Evolutionary conservation across 2,113 vertebrate genomes (phyloP), one percentile per base, ranked within the genome.

Genomic region (Halcyon senegalensis): DNA sequence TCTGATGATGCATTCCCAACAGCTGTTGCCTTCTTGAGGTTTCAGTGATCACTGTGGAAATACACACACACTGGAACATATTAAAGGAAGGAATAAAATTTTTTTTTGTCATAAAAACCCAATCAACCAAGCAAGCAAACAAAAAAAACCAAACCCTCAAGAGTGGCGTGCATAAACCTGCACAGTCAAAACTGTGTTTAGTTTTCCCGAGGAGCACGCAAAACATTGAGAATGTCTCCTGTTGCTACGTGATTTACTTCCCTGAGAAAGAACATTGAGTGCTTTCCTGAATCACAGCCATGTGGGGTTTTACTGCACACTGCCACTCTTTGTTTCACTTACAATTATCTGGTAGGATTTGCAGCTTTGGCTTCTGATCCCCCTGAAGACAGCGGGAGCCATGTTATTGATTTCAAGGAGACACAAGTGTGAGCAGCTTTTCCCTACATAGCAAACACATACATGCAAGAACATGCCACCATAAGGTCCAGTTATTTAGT

Each of bases 281-380:
- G 25, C 58, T 90, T 84, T 90, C n/a, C 77, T 73, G 92, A 92
- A 79, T 30, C 66, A 39, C 15, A 69, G 86, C 84, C 89, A 73
- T 27, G 27, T 2, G 4, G 78, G 56, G 31, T 79, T 96, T 94
- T 87, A 43, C 77, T 46, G 30, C 44, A 76, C 14, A 63, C 46
- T 88, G 83, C 79, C 88, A 67, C 33, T 79, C 79, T 81, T 93
- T 84, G 80, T 86, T 94, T 81, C 74, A 28, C 46, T 84, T 75
- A 15, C 39, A 68, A 81, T 94, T 82, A 90, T 16, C 41, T 1
- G 0, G 23, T 8, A n/a, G 73, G 66, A 92, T 90, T 92, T 93
- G 66, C 77, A 60, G 70, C n/a, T 86, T 73, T 75, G 86, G 43
- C 73, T 69, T 89, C 76, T 43, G 28, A 5, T 84, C 10, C 24